phyloP scores from a whole-genome alignment of 2,113 vertebrate species.

The Quiscalus mexicanus region DNA sequence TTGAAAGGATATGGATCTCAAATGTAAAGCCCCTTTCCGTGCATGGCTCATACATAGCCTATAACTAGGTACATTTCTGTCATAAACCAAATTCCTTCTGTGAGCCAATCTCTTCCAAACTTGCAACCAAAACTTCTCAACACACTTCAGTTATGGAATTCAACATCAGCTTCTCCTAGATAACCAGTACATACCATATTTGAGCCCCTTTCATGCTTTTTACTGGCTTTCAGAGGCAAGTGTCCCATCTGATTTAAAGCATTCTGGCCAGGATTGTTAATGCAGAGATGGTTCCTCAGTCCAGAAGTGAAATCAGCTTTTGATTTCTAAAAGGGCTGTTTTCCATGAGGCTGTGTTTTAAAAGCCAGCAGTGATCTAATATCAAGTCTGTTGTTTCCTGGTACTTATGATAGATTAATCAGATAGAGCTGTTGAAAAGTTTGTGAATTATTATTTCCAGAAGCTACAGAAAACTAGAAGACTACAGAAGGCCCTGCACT shows the following conservation, averaged over 20 bases:
- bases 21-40: not conserved
- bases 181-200: not conserved
- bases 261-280: not conserved
- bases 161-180: not conserved
- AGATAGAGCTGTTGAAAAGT: not conserved
- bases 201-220: not conserved
- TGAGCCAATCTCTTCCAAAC: not conserved
- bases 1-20: not conserved
- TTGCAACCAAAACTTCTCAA: not conserved
- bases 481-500: not conserved
- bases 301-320: conserved; percentile 7
- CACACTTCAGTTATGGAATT: not conserved
- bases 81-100: not conserved
- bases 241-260: not conserved
- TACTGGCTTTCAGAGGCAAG: not conserved
- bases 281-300: not conserved
- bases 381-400: not conserved
- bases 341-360: not conserved
- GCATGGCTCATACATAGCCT: not conserved
- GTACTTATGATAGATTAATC: not conserved
- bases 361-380: conserved; percentile 6
- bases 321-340: not conserved
- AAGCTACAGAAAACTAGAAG: not conserved
- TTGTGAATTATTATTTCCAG: not conserved
- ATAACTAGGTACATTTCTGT: not conserved